A percentile compares a stretch with the other conserved stretches of the same genome.
phyloP scores from a whole-genome alignment of 2,888 invertebrate genomes.

The Oxycera nigricornis region DNA sequence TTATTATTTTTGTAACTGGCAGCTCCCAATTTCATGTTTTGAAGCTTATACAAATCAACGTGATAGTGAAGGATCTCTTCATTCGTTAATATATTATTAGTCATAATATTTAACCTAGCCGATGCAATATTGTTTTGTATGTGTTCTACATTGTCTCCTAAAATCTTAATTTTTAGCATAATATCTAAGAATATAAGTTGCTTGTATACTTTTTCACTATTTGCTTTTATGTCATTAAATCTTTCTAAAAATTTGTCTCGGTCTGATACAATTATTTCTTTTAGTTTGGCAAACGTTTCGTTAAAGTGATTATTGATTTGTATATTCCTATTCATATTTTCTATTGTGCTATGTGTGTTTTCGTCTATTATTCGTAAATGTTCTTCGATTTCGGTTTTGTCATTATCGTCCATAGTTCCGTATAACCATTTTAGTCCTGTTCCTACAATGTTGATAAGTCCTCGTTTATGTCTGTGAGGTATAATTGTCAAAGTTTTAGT shows the following conservation, averaged over 20 bases:
- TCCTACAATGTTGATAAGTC: neutral
- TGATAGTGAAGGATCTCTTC: constrained; percentile 37
- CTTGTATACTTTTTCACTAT: neutral
- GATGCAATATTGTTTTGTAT: neutral
- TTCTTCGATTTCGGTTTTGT: constrained; percentile 26
- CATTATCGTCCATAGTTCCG: constrained; percentile 7
- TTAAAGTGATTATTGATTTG: constrained; percentile 37
- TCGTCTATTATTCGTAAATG: constrained; percentile 32
- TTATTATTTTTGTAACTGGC: constrained; percentile 32
- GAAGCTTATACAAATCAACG: constrained; percentile 27
- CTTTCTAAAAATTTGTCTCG: neutral
- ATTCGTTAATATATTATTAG: constrained; percentile 39
- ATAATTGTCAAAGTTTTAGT: neutral
- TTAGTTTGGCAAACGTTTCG: constrained; percentile 30
- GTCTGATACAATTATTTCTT: constrained; percentile 32
- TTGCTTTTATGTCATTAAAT: neutral
- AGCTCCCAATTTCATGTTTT: constrained; percentile 37
- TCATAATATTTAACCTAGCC: constrained; percentile 36
- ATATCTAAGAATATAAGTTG: constrained; percentile 7
- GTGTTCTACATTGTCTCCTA: constrained; percentile 22
- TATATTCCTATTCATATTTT: constrained; percentile 33
- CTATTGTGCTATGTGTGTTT: constrained; percentile 35
- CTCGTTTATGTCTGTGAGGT: constrained; percentile 1
- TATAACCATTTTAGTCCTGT: constrained; percentile 12
- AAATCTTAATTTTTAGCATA: constrained; percentile 21